Base-by-base conservation (phyloP, 2,888 invertebrate species). In the Agrochola lychnidis region DNA sequence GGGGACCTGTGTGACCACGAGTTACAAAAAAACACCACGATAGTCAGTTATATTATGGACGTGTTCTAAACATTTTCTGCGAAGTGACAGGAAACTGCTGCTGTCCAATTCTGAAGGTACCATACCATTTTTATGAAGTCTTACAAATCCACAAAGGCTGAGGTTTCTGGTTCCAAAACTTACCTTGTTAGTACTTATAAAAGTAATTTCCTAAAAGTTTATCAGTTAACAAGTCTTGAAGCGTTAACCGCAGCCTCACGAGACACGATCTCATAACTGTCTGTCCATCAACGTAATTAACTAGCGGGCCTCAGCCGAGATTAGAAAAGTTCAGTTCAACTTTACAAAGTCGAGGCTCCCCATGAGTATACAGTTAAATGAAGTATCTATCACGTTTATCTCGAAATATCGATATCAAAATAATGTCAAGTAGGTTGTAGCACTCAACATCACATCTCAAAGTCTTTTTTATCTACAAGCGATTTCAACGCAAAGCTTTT, bases 401-500 rank as follows among this genome's bases (percentile, higher is more conserved):
- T 73, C 30, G 51, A 62, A 74, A 76, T 78, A 66, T 76, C 70
- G 57, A 76, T 73, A 56, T 67, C 61, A 63, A 73, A 77, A 76
- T 81, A 81, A 70, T 77, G 62, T 76, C 74, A 73, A 82, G 70
- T 69, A 68, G 25, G 61, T 36, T 62, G 42, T 56, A 76, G 64
- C 72, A 69, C 71, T 72, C 68, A 42, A 63, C 19, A 9, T 51
- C 9, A 63, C 25, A 57, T 70, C 81, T 71, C 62, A 77, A 82
- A 61, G 73, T 78, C 67, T 81, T 84, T 74, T 80, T 61, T n/a
- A n/a, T 77, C 62, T 70, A 71, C 76, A 56, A 66, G 71, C 56
- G 30, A 25, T 68, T 77, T 79, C 36, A 71, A 79, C 57, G 63
- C 70, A 81, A 87, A 81, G 86, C 85, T 90, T 89, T 89, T 87